Conservation (phyloP, 2,113 vertebrate species). For the Ammodramus savannarum region DNA sequence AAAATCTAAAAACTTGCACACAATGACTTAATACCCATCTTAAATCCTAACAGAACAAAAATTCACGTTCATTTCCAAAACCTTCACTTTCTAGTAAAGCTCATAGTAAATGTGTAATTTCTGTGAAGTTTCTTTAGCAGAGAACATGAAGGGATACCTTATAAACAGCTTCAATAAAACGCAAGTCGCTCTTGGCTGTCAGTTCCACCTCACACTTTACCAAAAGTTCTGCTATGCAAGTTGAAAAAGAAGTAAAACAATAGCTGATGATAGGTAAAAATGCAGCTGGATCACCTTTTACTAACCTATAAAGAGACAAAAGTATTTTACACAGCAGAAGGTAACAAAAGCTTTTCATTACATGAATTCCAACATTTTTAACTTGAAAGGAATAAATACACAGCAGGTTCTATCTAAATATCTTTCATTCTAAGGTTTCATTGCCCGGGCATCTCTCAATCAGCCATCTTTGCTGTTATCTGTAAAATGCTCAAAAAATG, state of each 20-base stretch:
- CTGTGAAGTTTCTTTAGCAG: neutral
- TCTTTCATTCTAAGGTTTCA: neutral
- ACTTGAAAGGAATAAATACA: neutral
- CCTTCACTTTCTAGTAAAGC: neutral
- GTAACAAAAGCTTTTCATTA: neutral
- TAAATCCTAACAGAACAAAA: neutral
- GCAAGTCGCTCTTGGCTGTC: constrained; percentile 86
- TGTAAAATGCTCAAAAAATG: neutral
- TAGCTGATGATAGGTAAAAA: constrained; percentile 89
- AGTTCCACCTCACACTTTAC: constrained; percentile 81
- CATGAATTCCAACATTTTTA: neutral
- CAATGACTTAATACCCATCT: neutral
- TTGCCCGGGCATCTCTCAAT: neutral
- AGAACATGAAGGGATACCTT: constrained; percentile 77
- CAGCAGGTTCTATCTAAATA: neutral
- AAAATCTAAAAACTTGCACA: neutral
- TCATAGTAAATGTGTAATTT: neutral
- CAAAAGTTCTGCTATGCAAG: constrained; percentile 82
- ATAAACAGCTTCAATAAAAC: constrained; percentile 88
- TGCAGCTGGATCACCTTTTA: constrained; percentile 85
- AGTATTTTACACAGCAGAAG: neutral
- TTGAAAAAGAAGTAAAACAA: constrained; percentile 86
- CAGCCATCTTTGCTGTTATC: neutral
- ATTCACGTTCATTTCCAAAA: neutral
- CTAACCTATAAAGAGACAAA: constrained; percentile 73